A percentile compares a stretch with the other conserved stretches of the same genome.
Evolutionary conservation across 2,113 vertebrate genomes (phyloP).

Genomic region (Antigone vipio): DNA sequence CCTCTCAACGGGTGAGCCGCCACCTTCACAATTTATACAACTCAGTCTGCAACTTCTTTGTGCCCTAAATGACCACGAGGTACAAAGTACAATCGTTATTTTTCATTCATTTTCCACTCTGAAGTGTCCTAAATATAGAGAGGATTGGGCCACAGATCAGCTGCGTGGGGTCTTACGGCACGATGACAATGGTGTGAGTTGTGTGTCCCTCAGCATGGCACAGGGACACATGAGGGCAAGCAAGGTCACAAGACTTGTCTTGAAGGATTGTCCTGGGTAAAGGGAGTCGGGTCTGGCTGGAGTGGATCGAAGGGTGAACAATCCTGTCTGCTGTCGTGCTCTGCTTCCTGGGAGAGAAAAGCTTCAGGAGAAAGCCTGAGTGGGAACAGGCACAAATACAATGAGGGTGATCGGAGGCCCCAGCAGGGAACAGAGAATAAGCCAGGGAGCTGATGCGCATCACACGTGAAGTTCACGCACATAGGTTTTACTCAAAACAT

Average conservation of each 20-base stretch:
- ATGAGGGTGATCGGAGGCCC: rapidly evolving
- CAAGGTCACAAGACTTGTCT: neutral
- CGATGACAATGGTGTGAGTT: slow-evolving; percentile 42
- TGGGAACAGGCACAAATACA: neutral
- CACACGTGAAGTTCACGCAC: neutral
- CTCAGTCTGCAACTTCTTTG: neutral
- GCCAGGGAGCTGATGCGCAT: neutral
- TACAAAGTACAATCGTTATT: slow-evolving; percentile 16
- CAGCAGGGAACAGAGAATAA: neutral
- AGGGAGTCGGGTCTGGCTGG: slow-evolving; percentile 49
- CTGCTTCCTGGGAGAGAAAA: neutral
- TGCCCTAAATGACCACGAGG: neutral
- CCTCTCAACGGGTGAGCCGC: neutral
- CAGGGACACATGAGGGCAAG: neutral
- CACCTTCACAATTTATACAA: neutral
- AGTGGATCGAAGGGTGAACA: slow-evolving; percentile 30
- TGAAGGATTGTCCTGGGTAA: slow-evolving; percentile 56
- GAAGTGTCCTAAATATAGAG: slow-evolving; percentile 12
- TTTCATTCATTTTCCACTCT: slow-evolving; percentile 8
- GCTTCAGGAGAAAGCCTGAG: neutral
- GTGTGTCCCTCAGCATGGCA: neutral
- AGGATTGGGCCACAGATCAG: neutral
- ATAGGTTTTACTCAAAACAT: neutral
- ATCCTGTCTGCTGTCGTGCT: neutral
- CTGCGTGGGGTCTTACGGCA: neutral